Base-by-base conservation (phyloP, 2,113 vertebrate species). In the Guaruba guarouba region DNA sequence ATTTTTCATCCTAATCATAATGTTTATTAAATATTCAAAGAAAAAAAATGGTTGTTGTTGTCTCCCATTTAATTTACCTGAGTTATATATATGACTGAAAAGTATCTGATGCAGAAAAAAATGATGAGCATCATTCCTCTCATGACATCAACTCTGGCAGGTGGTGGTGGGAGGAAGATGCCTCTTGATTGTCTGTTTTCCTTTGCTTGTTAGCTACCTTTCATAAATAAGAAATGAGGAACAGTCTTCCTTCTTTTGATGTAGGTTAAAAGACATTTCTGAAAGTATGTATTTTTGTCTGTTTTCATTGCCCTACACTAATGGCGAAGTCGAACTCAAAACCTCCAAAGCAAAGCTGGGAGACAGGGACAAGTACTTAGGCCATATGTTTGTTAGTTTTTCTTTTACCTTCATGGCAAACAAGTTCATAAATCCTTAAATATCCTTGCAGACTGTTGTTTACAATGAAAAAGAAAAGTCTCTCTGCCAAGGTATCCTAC, bases 161-260 rank as follows among this genome's bases (percentile, higher is more conserved):
- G 3, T 79, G 82, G 55, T 5, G 31, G 62, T 74, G 54, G 84
- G 70, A 87, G 70, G 54, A 82, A 90, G 80, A 90, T 82, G 57
- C 55, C 66, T 82, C 79, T 82, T 64, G 54, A 24, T 88, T 94
- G 78, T 90, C 71, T 94, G 67, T 63, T 82, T 93, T 62, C 49
- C 59, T 94, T 80, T 69, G 23, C 82, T 91, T 88, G 49, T 83
- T 85, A 93, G 41, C 44, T 90, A 66, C 54, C 82, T 67, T 88
- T 95, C 62, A 94, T 90, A 96, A 94, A 94, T 82, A 93, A 85
- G 70, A 52, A 86, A 93, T 90, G 85, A 94, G 79, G 55, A 88
- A 43, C 39, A 91, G 63, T 11, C 57, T 87, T 76, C 24, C 25
- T 82, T 82, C 63, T 80, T 79, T 46, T 51, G 31, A 49, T 43